Evolutionary conservation across 2,888 invertebrate genomes (phyloP).

Genomic region (Andrena bicolor): DNA sequence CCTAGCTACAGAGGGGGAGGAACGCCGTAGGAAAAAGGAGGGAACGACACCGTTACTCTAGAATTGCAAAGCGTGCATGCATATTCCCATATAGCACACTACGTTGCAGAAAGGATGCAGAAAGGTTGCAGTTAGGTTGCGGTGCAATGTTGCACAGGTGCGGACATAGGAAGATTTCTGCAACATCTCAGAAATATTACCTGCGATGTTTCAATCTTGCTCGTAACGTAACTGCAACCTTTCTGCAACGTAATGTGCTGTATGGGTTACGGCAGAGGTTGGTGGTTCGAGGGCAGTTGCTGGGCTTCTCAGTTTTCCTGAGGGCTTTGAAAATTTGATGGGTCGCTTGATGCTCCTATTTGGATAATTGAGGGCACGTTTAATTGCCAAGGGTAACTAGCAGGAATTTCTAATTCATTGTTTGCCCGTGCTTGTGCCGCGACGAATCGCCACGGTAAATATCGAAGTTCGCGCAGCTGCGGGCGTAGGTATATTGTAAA

Average conservation of each 20-base stretch:
- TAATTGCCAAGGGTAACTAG: slow-evolving; percentile 1
- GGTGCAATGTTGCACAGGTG: too few relatives aligned
- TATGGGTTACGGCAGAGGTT: not conserved
- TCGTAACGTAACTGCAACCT: too few relatives aligned
- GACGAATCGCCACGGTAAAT: not conserved
- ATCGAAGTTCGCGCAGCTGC: not conserved
- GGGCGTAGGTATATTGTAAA: not conserved
- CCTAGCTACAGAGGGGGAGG: slow-evolving; percentile 20
- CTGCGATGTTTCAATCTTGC: too few relatives aligned
- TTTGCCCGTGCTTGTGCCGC: not conserved
- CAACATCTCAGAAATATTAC: too few relatives aligned
- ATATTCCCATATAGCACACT: too few relatives aligned
- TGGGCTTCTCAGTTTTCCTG: slow-evolving; percentile 6
- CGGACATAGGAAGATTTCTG: too few relatives aligned
- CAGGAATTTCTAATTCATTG: slow-evolving; percentile 23
- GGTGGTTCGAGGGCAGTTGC: not conserved
- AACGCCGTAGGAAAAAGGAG: slow-evolving; percentile 38
- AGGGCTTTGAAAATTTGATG: slow-evolving; percentile 22
- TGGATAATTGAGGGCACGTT: slow-evolving; percentile 19
- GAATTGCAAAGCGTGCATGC: slow-evolving; percentile 33
- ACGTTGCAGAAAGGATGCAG: too few relatives aligned
- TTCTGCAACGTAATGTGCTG: too few relatives aligned
- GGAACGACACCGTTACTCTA: slow-evolving; percentile 19
- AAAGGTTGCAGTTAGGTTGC: too few relatives aligned
- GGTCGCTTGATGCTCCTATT: slow-evolving; percentile 9